A percentile compares a stretch with the other conserved stretches of the same genome.
Conservation (phyloP, 2,113 vertebrate species). For the Cettia cetti region DNA sequence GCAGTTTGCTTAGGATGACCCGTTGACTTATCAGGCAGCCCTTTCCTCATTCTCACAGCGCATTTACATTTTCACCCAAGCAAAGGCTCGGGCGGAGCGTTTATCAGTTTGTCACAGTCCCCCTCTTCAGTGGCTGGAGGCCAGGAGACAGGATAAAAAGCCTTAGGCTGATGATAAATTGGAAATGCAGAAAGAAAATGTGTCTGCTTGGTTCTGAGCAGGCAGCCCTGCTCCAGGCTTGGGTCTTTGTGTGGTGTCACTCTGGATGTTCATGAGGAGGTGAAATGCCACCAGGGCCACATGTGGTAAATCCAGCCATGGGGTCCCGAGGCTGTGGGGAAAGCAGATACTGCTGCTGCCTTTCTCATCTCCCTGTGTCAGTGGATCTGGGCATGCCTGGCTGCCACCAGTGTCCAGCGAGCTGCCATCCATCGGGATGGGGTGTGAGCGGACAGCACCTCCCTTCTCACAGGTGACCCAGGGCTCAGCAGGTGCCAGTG, state of each 20-base stretch:
- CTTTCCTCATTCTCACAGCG: background rate
- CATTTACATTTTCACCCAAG: background rate
- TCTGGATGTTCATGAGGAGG: background rate
- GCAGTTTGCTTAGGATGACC: background rate
- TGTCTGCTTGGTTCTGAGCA: background rate
- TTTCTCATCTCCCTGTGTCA: rapidly evolving
- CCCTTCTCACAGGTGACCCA: background rate
- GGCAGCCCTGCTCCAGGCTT: background rate
- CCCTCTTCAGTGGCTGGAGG: background rate
- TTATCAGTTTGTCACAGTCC: constrained; percentile 40
- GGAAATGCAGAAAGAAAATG: background rate
- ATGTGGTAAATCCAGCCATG: rapidly evolving
- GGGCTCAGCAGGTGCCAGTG: background rate
- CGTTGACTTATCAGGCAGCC: background rate
- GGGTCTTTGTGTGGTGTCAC: background rate
- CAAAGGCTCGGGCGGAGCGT: background rate
- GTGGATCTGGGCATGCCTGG: background rate
- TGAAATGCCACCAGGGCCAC: background rate
- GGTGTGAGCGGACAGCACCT: background rate
- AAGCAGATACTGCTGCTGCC: background rate
- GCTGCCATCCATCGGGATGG: rapidly evolving
- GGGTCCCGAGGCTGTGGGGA: background rate
- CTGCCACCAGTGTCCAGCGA: background rate
- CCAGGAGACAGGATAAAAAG: constrained; percentile 2
- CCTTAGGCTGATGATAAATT: background rate